Base-by-base conservation (phyloP, 2,888 invertebrate species). In the Zaprionus lineosus region DNA sequence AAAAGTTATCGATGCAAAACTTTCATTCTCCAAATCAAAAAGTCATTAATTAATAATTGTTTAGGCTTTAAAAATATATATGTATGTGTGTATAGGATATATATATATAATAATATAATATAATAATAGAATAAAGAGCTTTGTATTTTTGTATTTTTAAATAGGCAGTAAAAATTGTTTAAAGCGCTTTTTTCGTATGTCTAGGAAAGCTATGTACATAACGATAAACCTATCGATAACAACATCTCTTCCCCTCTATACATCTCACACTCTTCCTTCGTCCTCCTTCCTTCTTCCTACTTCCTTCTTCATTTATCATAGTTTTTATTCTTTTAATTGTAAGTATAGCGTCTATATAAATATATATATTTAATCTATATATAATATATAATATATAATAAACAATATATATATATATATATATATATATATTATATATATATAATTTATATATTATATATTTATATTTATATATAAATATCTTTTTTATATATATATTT, bases 161-260 rank as follows among this genome's bases (percentile, higher is more conserved):
- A 24, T 58, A 40, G 67, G 67, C 67, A 67, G 67, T 63, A 53
- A 41, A 57, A 50, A 57, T 67, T 29, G 33, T 55, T n/a, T 61
- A 55, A 64, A 69, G 70, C 70, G 68, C 37, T 50, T 55, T 28
- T 39, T 24, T 56, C 41, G 43, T 52, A 34, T 48, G 16, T 36
- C 43, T 44, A 58, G 39, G 29, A 47, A 65, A 64, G 39, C 51
- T 58, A 33, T 21, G 14, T 18, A 33, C n/a, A 41, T 16, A 29
- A 29, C 29, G 24, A 24, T 24, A 7, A 8, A 31, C 12, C 48
- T 43, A 29, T 21, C 37, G 16, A 50, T 41, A 50, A 14, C 26
- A 26, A n/a, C n/a, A n/a, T n/a, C n/a, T n/a, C n/a, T n/a, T n/a
- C n/a, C n/a, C n/a, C n/a, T n/a, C n/a, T n/a, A n/a, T n/a, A n/a